Evolutionary conservation across 2,797 vertebrate species (phyloP), one percentile per base, ranked within the genome.

Genomic region (Oreochromis mossambicus): DNA sequence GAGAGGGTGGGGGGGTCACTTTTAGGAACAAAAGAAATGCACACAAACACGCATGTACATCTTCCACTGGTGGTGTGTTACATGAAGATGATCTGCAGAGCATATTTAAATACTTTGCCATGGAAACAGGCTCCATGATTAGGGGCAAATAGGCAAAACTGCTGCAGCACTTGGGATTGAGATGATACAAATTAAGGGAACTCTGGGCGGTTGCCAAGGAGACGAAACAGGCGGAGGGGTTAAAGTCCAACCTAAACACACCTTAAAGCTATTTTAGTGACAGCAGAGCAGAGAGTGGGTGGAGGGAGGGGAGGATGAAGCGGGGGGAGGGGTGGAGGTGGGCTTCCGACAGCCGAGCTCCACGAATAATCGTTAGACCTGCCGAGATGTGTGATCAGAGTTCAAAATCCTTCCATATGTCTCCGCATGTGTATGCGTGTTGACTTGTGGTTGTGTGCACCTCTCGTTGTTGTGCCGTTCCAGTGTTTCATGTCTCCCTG

Each of bases 231-330:
- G 90, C 86, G 51, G 81, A 78, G 89, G 88, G 95, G 95, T 95
- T 93, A 95, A 96, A 96, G 95, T 96, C 95, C 94, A 95, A 93
- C 92, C 91, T 93, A 95, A 96, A 95, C 95, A 95, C 92, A 96
- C 94, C 95, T 96, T 95, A 93, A 92, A 95, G 95, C 94, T 95
- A 95, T 96, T 96, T 95, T 93, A 93, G 94, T 94, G 94, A 93
- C 92, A 88, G 90, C 56, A 56, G 82, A 83, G 73, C 83, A 34
- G 84, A 19, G 84, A 80, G 89, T 52, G 82, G 86, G 82, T 34
- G 85, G 88, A 82, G 85, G 88, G 84, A 46, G 48, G 82, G 84
- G 73, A 41, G 61, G 78, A 51, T 6, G 24, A 51, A 19, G 82
- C 2, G 3, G 43, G 51, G 63, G 85, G 50, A 13, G 80, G 46